phyloP scores from a whole-genome alignment of 2,113 vertebrate genomes.

The Thinocorus orbignyianus region DNA sequence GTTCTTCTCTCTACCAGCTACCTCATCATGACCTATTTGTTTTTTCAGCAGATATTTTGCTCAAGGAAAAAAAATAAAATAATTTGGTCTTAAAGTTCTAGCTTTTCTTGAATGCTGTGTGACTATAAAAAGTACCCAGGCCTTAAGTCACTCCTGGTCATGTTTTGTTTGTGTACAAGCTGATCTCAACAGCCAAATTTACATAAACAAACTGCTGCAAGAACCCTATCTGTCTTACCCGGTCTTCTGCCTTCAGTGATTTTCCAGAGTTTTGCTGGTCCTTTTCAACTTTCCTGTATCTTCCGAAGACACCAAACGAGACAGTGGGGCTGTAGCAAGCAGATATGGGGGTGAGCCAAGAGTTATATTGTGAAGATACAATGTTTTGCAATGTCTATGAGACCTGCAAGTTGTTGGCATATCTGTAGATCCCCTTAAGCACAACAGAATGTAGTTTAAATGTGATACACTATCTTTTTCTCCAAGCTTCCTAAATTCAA shows the following conservation, averaged over 20 bases:
- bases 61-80: neutral
- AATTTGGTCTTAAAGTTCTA: neutral
- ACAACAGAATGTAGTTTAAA: neutral
- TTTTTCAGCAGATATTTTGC: neutral
- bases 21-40: neutral
- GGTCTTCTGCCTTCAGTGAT: neutral
- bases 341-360: neutral
- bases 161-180: neutral
- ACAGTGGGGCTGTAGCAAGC: neutral
- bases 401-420: neutral
- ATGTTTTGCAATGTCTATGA: neutral
- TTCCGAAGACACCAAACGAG: neutral
- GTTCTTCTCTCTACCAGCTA: neutral
- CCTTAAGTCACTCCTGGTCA: neutral
- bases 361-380: neutral
- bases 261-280: neutral
- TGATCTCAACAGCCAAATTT: neutral
- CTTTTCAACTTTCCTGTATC: neutral
- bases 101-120: neutral
- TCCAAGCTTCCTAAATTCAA: neutral
- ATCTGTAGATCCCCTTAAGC: neutral
- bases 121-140: neutral
- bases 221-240: neutral
- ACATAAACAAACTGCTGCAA: neutral
- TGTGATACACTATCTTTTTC: neutral